Conservation (phyloP, 2,113 vertebrate species). For the Strix uralensis region DNA sequence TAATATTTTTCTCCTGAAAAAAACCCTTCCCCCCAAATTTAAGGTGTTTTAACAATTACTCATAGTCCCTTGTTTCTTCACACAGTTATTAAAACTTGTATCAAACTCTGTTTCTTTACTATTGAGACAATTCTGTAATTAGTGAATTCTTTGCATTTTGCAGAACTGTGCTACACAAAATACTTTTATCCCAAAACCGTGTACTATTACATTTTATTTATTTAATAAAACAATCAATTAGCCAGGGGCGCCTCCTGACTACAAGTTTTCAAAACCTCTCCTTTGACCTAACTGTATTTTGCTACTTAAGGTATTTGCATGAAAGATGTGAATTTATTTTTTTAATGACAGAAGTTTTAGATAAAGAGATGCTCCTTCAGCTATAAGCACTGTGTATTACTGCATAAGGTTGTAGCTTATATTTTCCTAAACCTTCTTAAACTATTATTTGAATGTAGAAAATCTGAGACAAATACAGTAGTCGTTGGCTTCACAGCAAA, state of each 20-base stretch:
- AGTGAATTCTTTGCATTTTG: background rate
- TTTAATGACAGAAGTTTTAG: background rate
- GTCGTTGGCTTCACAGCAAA: background rate
- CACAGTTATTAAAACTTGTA: background rate
- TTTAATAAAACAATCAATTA: background rate
- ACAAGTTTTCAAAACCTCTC: background rate
- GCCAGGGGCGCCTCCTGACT: background rate
- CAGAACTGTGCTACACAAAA: background rate
- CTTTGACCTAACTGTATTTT: background rate
- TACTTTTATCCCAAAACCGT: background rate
- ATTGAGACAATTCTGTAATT: background rate
- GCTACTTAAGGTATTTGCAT: background rate
- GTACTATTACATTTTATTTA: background rate
- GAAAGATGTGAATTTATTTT: background rate
- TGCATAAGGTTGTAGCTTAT: background rate
- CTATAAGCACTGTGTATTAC: background rate
- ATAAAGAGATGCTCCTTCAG: background rate
- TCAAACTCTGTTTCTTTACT: background rate
- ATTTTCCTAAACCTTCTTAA: background rate
- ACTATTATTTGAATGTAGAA: background rate
- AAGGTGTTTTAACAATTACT: background rate
- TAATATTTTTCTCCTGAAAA: background rate
- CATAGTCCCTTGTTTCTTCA: background rate
- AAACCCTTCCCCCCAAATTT: rapidly evolving
- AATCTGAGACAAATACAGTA: background rate